These are phyloP conservation scores for Drosophila equinoxialis DNA, from an alignment of 1,140 invertebrate genomes.

Conservation along the genomic window DNA sequence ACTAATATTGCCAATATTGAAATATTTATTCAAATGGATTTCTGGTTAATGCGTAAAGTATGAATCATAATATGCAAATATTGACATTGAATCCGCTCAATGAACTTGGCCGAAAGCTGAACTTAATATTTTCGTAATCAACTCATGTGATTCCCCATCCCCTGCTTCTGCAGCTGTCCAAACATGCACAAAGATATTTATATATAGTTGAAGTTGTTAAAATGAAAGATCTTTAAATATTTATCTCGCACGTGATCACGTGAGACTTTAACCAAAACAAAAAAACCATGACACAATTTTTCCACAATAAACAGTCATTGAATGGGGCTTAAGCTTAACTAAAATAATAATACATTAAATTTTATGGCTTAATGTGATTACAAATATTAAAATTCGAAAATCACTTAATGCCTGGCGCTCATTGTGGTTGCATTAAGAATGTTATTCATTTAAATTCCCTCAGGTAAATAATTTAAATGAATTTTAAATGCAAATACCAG, in stretches of 20 bases:
- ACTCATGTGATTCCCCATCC: conserved; percentile 36
- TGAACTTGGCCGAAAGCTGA: conserved; percentile 3
- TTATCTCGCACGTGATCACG: conserved; percentile 40
- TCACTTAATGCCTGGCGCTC: conserved; percentile 56
- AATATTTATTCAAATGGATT: conserved; percentile 28
- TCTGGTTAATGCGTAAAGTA: neutral
- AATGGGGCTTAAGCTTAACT: conserved; percentile 8
- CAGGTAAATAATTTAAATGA: conserved; percentile 49
- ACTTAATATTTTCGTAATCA: conserved; percentile 24
- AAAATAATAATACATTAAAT: conserved; percentile 26
- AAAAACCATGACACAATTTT: conserved; percentile 18
- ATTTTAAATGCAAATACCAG: conserved; percentile 43
- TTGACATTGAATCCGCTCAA: conserved; percentile 9
- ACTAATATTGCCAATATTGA: neutral
- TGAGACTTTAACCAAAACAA: neutral
- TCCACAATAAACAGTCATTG: neutral
- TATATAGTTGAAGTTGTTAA: neutral
- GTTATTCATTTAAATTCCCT: conserved; percentile 66
- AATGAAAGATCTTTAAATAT: conserved; percentile 26
- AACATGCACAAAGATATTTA: conserved; percentile 17
- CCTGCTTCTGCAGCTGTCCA: conserved; percentile 31
- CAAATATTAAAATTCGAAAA: conserved; percentile 56
- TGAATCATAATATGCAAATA: conserved; percentile 6
- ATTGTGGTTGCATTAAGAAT: conserved; percentile 71
- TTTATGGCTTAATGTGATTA: conserved; percentile 36